These are phyloP conservation scores for Drosophila obscura DNA, from an alignment of 1,140 invertebrate genomes.

Conservation along the genomic window DNA sequence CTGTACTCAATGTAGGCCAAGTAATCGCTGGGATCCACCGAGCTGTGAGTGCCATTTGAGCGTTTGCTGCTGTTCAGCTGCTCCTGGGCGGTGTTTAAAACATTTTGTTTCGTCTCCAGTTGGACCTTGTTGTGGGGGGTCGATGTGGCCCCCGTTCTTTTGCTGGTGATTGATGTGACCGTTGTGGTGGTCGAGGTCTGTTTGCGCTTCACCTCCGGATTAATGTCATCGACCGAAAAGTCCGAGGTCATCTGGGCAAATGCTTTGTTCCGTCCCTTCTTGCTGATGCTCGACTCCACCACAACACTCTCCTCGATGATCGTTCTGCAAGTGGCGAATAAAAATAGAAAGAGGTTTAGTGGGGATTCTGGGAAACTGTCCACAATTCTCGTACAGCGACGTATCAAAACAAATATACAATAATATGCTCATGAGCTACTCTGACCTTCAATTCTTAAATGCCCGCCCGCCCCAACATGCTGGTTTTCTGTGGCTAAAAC, in stretches of 20 bases:
- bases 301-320: conserved; percentile 72
- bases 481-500: conserved; percentile 44
- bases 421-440: conserved; percentile 51
- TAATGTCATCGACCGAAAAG: conserved; percentile 60
- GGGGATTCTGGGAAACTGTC: conserved; percentile 17
- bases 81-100: conserved; percentile 67
- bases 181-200: conserved; percentile 27
- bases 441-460: conserved; percentile 51
- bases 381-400: conserved; percentile 23
- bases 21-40: conserved; percentile 80
- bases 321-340: conserved; percentile 56
- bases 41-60: conserved; percentile 66
- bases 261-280: conserved; percentile 50
- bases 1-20: conserved; percentile 86
- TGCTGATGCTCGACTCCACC: conserved; percentile 47
- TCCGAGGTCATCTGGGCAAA: conserved; percentile 55
- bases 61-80: conserved; percentile 49
- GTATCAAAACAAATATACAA: conserved; percentile 69
- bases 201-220: conserved; percentile 46
- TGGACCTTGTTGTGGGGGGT: conserved; percentile 62
- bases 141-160: conserved; percentile 53
- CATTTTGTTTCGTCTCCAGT: conserved; percentile 71
- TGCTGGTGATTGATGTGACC: conserved; percentile 53
- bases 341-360: conserved; percentile 18
- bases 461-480: conserved; percentile 20